Evolutionary conservation across 2,113 vertebrate species (phyloP), one percentile per base, ranked within the genome.

Genomic region (Butastur rufipennis): DNA sequence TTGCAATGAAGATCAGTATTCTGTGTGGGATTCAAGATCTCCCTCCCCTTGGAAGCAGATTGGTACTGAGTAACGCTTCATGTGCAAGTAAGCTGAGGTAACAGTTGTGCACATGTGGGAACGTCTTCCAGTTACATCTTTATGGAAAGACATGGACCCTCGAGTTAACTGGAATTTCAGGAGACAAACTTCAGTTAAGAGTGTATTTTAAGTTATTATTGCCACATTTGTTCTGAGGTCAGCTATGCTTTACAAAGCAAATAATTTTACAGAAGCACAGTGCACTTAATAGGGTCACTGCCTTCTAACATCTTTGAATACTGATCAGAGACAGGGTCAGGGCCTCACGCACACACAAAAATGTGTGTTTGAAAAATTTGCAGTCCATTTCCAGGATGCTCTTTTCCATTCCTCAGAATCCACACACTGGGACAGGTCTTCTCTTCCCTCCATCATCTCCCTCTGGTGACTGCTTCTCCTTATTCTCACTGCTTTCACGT

Each of bases 341-440:
- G 11, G 63, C 22, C 20, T 66, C 0, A 2, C 1, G 0, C 2
- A 4, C 18, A 53, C 9, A 21, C 0, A 2, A 42, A 12, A 26
- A 16, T 0, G 3, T 34, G 18, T 20, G 15, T 72, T 52, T 91
- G 85, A 74, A 67, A 79, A 56, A 23, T 63, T 66, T 67, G 29
- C 50, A 26, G 14, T 91, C 61, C 14, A 6, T 92, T 92, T 92
- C 31, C 74, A 70, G 59, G 26, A 45, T 2, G 6, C 4, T 50
- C 7, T 34, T 27, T 42, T 40, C 32, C 20, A 20, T 79, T 87
- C 23, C 18, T 90, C 36, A 50, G 42, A 71, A 78, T 63, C n/a
- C n/a, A 61, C 2, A 20, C 27, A 32, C 10, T 80, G 23, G 31
- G 27, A 48, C 10, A 48, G 42, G 27, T 36, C 31, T 40, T 45